phyloP scores from a whole-genome alignment of 1,140 invertebrate species.

The Brachionus sp. region DNA sequence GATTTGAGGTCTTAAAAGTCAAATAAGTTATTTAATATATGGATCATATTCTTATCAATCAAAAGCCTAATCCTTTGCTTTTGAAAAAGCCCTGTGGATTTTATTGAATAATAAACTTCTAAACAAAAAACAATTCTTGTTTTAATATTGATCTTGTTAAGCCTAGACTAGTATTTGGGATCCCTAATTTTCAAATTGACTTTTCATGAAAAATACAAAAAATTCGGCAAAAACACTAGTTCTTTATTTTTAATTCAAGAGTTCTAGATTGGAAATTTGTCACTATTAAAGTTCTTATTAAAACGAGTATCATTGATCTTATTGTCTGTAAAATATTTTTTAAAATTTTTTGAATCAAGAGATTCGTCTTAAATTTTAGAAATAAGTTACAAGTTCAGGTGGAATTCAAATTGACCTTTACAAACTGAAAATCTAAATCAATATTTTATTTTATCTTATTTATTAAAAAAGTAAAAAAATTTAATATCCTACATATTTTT shows the following conservation, averaged over 20 bases:
- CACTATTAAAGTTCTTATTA: too few species aligned
- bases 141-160: not conserved
- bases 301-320: not conserved
- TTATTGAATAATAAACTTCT: not conserved
- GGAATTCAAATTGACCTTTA: not conserved
- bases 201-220: not conserved
- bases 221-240: not conserved
- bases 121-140: not conserved
- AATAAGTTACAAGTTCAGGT: not conserved
- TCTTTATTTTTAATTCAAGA: too few species aligned
- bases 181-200: not conserved
- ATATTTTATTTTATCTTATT: too few species aligned
- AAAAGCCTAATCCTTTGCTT: not conserved
- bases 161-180: not conserved
- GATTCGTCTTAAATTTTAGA: not conserved
- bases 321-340: not conserved
- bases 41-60: not conserved
- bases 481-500: too few species aligned
- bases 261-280: too few species aligned
- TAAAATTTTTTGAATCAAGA: not conserved
- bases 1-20: not conserved
- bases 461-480: too few species aligned
- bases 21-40: not conserved
- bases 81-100: not conserved
- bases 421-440: not conserved